Conservation (phyloP, 2,797 vertebrate species). For the Poecilia velifera region DNA sequence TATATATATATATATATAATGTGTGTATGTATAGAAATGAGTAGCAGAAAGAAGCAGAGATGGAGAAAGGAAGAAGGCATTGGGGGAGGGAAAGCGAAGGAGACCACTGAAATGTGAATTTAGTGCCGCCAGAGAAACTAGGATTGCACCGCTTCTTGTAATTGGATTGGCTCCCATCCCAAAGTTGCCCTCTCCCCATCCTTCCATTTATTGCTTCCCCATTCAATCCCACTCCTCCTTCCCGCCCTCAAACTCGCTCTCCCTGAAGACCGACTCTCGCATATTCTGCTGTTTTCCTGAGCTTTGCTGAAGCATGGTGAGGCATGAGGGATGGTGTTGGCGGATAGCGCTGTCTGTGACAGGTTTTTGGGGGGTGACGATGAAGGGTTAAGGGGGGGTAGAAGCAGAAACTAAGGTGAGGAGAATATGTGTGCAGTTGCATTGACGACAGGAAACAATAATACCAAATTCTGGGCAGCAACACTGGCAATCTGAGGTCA, state of each 20-base stretch:
- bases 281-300: conserved; percentile 74
- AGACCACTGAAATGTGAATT: conserved; percentile 82
- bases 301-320: conserved; percentile 72
- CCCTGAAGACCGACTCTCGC: conserved; percentile 68
- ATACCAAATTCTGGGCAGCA: conserved; percentile 5
- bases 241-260: conserved; percentile 29
- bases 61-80: conserved; percentile 42
- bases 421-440: conserved; percentile 38
- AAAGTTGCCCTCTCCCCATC: conserved; percentile 61
- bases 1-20: background rate
- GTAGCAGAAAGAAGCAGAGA: conserved; percentile 39
- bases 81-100: conserved; percentile 53
- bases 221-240: conserved; percentile 56
- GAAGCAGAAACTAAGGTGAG: conserved; percentile 34
- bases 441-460: conserved; percentile 42
- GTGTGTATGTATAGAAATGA: conserved; percentile 11
- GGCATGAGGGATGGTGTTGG: conserved; percentile 56
- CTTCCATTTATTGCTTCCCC: conserved; percentile 56
- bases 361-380: conserved; percentile 55
- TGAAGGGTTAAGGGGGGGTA: conserved; percentile 62
- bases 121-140: conserved; percentile 77
- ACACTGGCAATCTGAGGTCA: background rate
- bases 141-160: conserved; percentile 83
- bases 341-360: conserved; percentile 45
- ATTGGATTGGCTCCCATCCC: conserved; percentile 89